Evolutionary conservation across 2,888 invertebrate genomes (phyloP), one percentile per base, ranked within the genome.

Genomic region (Pollenia angustigena): DNA sequence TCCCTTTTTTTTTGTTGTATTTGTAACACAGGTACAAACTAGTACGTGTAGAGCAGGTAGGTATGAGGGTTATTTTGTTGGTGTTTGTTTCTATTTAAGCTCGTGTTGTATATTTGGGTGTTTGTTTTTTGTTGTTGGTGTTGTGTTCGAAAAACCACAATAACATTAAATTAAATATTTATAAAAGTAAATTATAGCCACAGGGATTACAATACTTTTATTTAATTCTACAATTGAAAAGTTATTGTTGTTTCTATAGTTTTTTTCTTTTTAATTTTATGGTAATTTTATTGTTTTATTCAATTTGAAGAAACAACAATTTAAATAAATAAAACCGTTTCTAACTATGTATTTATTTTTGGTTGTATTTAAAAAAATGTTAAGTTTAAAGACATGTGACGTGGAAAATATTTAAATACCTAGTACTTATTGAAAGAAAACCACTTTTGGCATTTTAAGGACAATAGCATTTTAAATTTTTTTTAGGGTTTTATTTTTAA

Each of bases 311-410:
- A 60, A 76, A 32, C 32, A 71, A 76, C 58, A 76, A 83, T 72
- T 85, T 69, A 68, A 74, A 75, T 76, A 81, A 76, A 69, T 81
- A 85, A 75, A 58, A 32, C 85, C 88, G 58, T 74, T 86, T 87
- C 72, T 74, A 85, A 23, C 23, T 23, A 23, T 23, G 23, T 89
- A 89, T 90, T 90, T 91, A 89, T 88, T 81, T 88, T 44, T 12
- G 12, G 12, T 40, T 54, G 3, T 48, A 74, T n/a, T 56, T 40
- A 48, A 81, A 32, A 32, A 32, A 72, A 72, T 71, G 8, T 71
- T 71, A 16, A 32, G 56, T 78, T 54, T 14, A 11, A 44, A 52
- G 42, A 10, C n/a, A 14, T 40, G 42, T 6, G 42, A 16, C 32
- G 18, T n/a, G 64, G 52, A 14, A 75, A 52, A 1, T 46, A n/a